phyloP scores from a whole-genome alignment of 2,113 vertebrate species.

The Synodontis membranacea region DNA sequence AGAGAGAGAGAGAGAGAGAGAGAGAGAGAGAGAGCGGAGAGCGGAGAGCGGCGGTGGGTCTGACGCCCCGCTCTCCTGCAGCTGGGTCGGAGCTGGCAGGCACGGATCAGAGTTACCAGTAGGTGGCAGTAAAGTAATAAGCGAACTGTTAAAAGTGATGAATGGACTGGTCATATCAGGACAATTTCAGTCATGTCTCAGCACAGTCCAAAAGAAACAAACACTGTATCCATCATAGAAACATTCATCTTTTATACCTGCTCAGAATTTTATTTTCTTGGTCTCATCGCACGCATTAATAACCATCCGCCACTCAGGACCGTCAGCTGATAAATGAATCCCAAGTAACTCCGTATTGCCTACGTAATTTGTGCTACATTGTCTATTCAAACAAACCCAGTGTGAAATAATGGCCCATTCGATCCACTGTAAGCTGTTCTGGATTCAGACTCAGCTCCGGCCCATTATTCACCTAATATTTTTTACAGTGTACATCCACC shows the following conservation, averaged over 20 bases:
- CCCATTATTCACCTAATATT: neutral
- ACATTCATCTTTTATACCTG: neutral
- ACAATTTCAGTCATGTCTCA: conserved; percentile 36
- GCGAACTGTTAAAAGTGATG: neutral
- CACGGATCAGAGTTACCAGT: conserved; percentile 31
- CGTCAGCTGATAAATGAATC: neutral
- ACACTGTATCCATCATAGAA: neutral
- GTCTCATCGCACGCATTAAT: neutral
- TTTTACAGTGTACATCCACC: too few relatives aligned
- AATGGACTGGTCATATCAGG: conserved; percentile 27
- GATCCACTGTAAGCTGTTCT: neutral
- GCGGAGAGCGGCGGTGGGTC: conserved; percentile 37
- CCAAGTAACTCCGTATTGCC: neutral
- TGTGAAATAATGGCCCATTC: neutral
- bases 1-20: conserved; percentile 9
- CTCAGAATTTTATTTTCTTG: neutral
- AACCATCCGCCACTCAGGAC: neutral
- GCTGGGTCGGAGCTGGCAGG: neutral
- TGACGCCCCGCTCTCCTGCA: conserved; percentile 21
- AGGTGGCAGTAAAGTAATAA: conserved; percentile 56
- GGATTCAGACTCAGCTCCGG: neutral
- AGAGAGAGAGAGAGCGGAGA: conserved; percentile 11
- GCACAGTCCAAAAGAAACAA: conserved; percentile 4
- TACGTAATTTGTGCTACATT: too few relatives aligned
- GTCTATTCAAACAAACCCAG: neutral